Conservation (phyloP, 2,888 invertebrate genomes). For the Steromphala cineraria region DNA sequence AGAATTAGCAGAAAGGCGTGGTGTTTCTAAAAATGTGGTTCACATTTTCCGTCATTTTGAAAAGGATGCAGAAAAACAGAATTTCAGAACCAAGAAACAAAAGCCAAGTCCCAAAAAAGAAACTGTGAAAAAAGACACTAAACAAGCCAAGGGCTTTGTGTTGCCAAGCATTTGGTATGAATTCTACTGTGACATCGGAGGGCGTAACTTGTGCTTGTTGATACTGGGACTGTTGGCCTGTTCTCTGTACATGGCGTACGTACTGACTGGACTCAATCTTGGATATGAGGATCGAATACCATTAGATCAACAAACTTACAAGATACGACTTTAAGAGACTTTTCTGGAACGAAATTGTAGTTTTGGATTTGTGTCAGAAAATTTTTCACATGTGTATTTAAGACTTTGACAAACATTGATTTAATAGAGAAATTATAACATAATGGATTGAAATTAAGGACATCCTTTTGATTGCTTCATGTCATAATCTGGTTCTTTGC, state of each 20-base stretch:
- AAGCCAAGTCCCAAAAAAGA: not conserved
- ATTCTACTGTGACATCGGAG: constrained; percentile 48
- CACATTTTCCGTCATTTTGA: constrained; percentile 39
- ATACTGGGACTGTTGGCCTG: constrained; percentile 43
- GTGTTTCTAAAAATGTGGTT: constrained; percentile 41
- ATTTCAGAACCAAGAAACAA: not conserved
- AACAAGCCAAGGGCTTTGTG: not conserved
- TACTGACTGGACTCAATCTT: constrained; percentile 41
- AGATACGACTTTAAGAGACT: not conserved
- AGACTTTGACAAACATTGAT: no score
- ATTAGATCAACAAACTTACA: constrained; percentile 7
- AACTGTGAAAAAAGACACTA: not conserved
- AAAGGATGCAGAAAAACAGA: not conserved
- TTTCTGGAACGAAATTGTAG: no score
- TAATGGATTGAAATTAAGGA: no score
- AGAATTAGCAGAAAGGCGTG: constrained; percentile 50
- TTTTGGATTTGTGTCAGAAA: no score
- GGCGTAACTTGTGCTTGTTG: constrained; percentile 37
- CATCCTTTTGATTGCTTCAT: no score
- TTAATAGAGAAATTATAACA: no score
- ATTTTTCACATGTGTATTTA: no score
- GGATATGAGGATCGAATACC: constrained; percentile 16
- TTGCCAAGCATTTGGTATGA: constrained; percentile 44
- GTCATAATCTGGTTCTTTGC: no score
- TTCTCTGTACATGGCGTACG: constrained; percentile 49